Evolutionary conservation across 2,888 invertebrate genomes (phyloP), one percentile per base, ranked within the genome.

Genomic region (Panorpa germanica): DNA sequence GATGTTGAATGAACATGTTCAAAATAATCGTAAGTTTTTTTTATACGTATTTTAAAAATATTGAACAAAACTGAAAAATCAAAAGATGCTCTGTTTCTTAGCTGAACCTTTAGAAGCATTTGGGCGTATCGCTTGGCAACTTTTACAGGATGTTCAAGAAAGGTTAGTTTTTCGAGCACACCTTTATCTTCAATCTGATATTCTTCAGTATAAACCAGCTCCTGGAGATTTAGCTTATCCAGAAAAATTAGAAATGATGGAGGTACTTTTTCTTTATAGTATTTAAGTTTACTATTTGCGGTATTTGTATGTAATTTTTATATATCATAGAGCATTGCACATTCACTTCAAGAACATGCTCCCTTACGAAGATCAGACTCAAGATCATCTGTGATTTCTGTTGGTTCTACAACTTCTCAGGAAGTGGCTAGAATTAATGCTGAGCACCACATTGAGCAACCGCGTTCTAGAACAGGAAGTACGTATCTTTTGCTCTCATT

Each of bases 211-310:
- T 50, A 69, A 77, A 37, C 86, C 96, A 1, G 90, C 90, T 8
- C 70, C 80, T 4, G 96, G 96, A 0, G 98, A 98, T 59, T 64
- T 98, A 36, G 93, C 95, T 1, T 98, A 98, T 60, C 98, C 98
- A 0, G 88, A 93, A 43, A 95, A 96, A 52, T 59, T 98, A 36
- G 73, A 83, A 51, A 93, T 96, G 83, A 96, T 98, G 91, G 88
- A 93, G 66, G 83, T 65, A 39, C 18, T 20, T 25, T 23, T 17
- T 11, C 2, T 14, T 12, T 11, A 7, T 4, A 20, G 2, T 21
- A 26, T 12, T 10, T 10, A 9, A 9, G 26, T 26, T 5, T 17
- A 8, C 17, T 9, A 17, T 12, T 11, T 16, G 14, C 9, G 5
- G 19, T 17, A 21, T 12, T 21, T 21, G 9, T 21, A 7, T 15